Percentiles rank a stretch among this genome's conserved stretches.
Evolutionary conservation across 2,113 vertebrate species (phyloP).

Genomic region (Turdus rufiventris): DNA sequence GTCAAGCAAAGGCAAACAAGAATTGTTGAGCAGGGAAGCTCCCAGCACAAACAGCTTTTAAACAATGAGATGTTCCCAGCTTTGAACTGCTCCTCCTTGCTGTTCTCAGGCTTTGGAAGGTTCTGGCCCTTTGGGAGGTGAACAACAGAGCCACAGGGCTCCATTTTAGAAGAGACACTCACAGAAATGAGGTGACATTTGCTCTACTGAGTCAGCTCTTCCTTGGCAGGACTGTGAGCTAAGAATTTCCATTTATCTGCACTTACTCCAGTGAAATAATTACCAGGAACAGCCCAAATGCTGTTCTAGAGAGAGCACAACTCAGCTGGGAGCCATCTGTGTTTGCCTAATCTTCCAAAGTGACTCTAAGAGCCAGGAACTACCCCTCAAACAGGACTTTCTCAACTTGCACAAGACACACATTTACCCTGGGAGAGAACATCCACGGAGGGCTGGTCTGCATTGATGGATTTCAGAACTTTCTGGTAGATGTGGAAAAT

Average conservation of each 20-base stretch:
- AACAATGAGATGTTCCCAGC: not conserved
- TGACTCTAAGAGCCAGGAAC: not conserved
- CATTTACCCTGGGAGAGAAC: slow-evolving; percentile 84
- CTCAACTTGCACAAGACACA: not conserved
- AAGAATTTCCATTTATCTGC: not conserved
- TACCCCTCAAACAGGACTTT: not conserved
- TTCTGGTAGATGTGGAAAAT: slow-evolving; percentile 76
- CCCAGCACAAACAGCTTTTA: not conserved
- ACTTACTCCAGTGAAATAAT: not conserved
- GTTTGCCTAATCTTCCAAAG: not conserved
- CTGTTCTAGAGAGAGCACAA: not conserved
- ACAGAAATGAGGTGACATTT: not conserved
- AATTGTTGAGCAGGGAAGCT: not conserved
- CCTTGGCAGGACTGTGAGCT: not conserved
- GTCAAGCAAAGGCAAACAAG: not conserved
- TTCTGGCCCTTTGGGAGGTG: not conserved
- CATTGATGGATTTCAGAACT: slow-evolving; percentile 75
- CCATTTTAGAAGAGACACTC: not conserved
- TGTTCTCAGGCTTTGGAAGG: not conserved
- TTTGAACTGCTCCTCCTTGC: not conserved
- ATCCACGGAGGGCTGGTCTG: slow-evolving; percentile 83
- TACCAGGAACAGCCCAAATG: not conserved
- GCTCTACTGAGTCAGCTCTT: not conserved
- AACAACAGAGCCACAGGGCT: not conserved
- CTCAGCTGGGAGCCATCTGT: not conserved